Evolutionary conservation across 2,888 invertebrate species (phyloP).

Genomic region (Trichacis sp.): DNA sequence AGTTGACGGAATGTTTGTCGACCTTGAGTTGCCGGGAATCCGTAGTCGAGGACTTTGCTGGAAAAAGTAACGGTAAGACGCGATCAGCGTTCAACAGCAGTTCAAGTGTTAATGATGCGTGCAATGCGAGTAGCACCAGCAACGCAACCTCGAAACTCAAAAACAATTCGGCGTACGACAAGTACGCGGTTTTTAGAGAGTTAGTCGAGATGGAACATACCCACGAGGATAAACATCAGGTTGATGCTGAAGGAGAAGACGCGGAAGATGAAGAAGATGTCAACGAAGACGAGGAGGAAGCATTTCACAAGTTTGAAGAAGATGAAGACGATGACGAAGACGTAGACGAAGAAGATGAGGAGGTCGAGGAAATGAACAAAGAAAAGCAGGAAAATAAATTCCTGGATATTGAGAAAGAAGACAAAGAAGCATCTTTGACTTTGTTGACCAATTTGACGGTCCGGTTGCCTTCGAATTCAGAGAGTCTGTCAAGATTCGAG

Average conservation of each 20-base stretch:
- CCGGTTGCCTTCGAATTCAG: conserved; percentile 50
- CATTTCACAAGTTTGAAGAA: conserved; percentile 63
- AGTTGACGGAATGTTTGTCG: conserved; percentile 84
- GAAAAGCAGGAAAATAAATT: conserved; percentile 12
- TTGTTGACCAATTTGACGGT: conserved; percentile 53
- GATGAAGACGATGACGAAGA: conserved; percentile 54
- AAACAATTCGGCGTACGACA: conserved; percentile 77
- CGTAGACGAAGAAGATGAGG: conserved; percentile 46
- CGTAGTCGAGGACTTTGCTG: conserved; percentile 45
- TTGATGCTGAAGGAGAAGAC: conserved; percentile 34
- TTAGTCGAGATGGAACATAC: conserved; percentile 77
- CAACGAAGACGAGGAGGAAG: conserved; percentile 57
- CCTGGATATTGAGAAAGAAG: conserved; percentile 36
- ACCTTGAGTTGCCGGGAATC: conserved; percentile 60
- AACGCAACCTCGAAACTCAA: conserved; percentile 76
- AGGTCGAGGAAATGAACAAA: conserved; percentile 39
- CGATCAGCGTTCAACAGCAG: conserved; percentile 29
- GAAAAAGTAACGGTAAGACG: conserved; percentile 54
- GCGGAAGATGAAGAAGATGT: conserved; percentile 33
- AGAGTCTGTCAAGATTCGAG: conserved; percentile 37
- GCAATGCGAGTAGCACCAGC: conserved; percentile 12
- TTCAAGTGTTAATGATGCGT: conserved; percentile 48
- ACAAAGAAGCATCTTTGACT: conserved; percentile 57
- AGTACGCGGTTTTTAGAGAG: conserved; percentile 90
- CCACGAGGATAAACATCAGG: conserved; percentile 33